phyloP scores from a whole-genome alignment of 1,140 invertebrate species.

The Lordiphosa mommai region DNA sequence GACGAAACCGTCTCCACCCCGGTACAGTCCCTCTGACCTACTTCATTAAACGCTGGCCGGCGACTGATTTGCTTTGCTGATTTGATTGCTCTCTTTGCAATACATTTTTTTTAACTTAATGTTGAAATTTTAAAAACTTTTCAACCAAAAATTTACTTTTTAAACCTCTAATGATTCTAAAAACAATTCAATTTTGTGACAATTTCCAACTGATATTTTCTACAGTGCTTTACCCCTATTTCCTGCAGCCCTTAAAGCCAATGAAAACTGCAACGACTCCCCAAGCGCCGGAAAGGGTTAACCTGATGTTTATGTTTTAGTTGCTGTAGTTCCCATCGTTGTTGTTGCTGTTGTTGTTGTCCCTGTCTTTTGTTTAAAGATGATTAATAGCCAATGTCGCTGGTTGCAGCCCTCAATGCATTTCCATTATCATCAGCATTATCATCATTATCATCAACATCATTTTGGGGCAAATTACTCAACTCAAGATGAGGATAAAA shows the following conservation, averaged over 20 bases:
- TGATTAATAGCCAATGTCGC: slow-evolving; percentile 76
- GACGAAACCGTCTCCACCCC: too few relatives aligned
- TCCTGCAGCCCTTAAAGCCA: background rate
- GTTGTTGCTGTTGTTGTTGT: slow-evolving; percentile 20
- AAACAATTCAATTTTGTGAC: background rate
- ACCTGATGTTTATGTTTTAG: slow-evolving; percentile 76
- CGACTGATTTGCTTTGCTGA: too few relatives aligned
- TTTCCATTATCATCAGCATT: slow-evolving; percentile 62
- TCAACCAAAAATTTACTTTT: too few relatives aligned
- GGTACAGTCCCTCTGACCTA: too few relatives aligned
- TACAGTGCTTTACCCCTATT: too few relatives aligned
- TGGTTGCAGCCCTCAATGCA: slow-evolving; percentile 64
- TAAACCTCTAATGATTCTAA: too few relatives aligned
- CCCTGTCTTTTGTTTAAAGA: slow-evolving; percentile 72
- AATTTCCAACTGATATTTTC: too few relatives aligned
- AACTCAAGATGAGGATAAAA: slow-evolving; percentile 6
- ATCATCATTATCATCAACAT: slow-evolving; percentile 23
- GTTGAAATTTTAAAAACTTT: too few relatives aligned
- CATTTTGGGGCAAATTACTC: slow-evolving; percentile 65
- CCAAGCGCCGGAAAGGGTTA: slow-evolving; percentile 59
- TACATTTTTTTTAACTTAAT: too few relatives aligned
- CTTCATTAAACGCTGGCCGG: too few relatives aligned
- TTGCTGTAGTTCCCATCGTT: slow-evolving; percentile 34
- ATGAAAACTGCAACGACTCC: slow-evolving; percentile 43
- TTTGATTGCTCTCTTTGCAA: too few relatives aligned